A percentile compares a stretch with the other conserved stretches of the same genome.
phyloP scores from a whole-genome alignment of 2,113 vertebrate species.

The Sceloporus tristichus region DNA sequence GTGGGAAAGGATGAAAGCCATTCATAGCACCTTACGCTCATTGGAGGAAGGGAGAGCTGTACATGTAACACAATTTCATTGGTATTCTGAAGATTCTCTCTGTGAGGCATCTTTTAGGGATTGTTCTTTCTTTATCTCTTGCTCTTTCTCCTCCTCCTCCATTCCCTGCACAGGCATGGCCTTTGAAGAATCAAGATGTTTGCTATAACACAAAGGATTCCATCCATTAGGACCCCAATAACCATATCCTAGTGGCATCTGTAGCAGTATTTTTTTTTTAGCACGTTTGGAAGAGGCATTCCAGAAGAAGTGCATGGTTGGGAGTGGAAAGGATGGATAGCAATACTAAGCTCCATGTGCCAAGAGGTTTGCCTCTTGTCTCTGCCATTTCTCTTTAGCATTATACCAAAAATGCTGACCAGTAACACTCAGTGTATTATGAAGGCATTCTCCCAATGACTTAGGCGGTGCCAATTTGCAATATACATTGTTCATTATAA shows the following conservation, averaged over 20 bases:
- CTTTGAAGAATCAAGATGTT: neutral
- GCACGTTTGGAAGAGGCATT: too few relatives aligned
- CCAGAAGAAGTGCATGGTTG: neutral
- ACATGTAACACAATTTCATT: neutral
- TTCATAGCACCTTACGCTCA: too few relatives aligned
- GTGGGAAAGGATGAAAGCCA: too few relatives aligned
- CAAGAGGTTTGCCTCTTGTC: neutral
- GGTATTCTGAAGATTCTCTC: neutral
- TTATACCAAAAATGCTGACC: neutral
- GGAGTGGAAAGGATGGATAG: neutral
- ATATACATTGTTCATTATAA: too few relatives aligned
- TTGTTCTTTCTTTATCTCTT: neutral
- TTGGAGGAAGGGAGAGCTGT: too few relatives aligned
- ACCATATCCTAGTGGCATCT: neutral
- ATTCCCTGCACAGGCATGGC: neutral
- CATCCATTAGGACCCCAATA: neutral
- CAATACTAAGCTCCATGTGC: neutral
- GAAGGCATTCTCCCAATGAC: neutral
- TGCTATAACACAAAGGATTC: neutral
- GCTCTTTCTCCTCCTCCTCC: neutral
- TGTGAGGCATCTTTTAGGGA: neutral
- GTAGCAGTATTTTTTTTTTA: neutral
- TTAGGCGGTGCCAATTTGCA: neutral
- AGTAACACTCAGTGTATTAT: neutral
- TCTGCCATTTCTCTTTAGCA: neutral